Percentiles rank a stretch among this genome's conserved stretches.
Conservation (phyloP, 2,888 invertebrate species). For the Conchocele bisecta region DNA sequence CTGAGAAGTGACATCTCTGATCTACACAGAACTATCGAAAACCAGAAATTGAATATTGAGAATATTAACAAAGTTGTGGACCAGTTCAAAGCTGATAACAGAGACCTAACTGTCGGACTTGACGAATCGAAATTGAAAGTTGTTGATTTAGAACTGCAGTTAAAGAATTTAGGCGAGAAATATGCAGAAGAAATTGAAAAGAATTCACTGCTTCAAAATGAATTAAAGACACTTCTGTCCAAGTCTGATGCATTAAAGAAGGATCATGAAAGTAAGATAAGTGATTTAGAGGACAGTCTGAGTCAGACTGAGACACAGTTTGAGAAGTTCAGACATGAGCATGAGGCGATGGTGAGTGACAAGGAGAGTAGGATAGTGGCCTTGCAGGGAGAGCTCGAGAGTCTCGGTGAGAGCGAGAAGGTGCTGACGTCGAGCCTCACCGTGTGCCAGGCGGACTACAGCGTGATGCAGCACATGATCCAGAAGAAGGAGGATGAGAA, state of each 20-base stretch:
- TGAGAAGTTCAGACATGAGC: conserved; percentile 4
- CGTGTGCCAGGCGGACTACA: conserved; percentile 32
- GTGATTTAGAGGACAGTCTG: conserved; percentile 5
- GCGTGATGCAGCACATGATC: conserved; percentile 20
- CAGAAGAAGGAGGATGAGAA: conserved; percentile 20
- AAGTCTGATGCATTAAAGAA: not conserved
- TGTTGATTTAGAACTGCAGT: conserved; percentile 16
- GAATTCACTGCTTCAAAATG: not conserved
- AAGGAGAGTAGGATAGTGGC: not conserved
- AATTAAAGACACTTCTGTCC: not conserved
- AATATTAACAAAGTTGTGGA: conserved; percentile 22
- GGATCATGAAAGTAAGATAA: not conserved
- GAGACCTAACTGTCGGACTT: conserved; percentile 19
- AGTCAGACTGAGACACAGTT: conserved; percentile 10
- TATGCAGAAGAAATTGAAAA: conserved; percentile 5
- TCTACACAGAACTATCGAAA: conserved; percentile 5
- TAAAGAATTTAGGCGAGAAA: conserved; percentile 29
- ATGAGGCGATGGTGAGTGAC: conserved; percentile 3
- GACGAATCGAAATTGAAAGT: conserved; percentile 25
- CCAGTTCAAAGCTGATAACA: conserved; percentile 14
- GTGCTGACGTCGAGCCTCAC: conserved; percentile 11
- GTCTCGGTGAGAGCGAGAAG: conserved; percentile 33
- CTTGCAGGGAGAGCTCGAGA: conserved; percentile 32
- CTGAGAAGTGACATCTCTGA: conserved; percentile 30
- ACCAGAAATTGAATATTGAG: conserved; percentile 31